phyloP scores from a whole-genome alignment of 2,797 vertebrate species.

The Ibycter americanus region DNA sequence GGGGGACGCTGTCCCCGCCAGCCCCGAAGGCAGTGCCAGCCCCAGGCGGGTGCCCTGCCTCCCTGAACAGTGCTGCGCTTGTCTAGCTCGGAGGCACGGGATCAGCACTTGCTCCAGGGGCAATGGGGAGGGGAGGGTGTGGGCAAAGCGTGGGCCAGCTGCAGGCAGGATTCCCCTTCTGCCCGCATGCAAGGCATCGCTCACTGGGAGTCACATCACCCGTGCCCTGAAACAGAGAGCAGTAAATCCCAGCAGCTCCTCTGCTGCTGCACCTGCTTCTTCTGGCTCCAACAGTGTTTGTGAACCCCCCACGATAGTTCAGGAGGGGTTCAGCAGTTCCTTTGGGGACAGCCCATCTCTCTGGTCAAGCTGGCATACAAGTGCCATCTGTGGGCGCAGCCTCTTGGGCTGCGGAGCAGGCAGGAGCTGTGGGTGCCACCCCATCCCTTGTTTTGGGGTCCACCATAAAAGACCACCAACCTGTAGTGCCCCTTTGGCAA shows the following conservation, averaged over 20 bases:
- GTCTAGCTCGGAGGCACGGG: background rate
- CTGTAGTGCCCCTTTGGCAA: background rate
- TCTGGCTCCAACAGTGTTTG: background rate
- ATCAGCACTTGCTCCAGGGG: accelerated
- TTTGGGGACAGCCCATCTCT: background rate
- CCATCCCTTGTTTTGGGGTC: background rate
- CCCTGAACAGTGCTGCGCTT: background rate
- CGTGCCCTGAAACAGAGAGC: background rate
- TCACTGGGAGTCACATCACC: accelerated
- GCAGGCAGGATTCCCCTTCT: background rate
- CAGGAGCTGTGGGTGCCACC: background rate
- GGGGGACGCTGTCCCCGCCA: background rate
- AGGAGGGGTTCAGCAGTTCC: background rate
- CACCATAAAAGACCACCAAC: background rate
- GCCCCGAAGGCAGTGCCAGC: background rate
- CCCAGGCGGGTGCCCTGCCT: background rate
- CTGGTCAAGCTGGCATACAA: background rate
- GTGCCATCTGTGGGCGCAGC: background rate
- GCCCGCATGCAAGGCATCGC: accelerated
- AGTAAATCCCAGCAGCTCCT: background rate
- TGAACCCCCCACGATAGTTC: accelerated
- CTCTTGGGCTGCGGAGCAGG: background rate
- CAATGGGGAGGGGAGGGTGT: background rate
- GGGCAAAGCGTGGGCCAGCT: background rate
- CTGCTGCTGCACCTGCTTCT: background rate